Base-by-base conservation (phyloP, 2,888 invertebrate species). In the Epistrophe grossulariae region DNA sequence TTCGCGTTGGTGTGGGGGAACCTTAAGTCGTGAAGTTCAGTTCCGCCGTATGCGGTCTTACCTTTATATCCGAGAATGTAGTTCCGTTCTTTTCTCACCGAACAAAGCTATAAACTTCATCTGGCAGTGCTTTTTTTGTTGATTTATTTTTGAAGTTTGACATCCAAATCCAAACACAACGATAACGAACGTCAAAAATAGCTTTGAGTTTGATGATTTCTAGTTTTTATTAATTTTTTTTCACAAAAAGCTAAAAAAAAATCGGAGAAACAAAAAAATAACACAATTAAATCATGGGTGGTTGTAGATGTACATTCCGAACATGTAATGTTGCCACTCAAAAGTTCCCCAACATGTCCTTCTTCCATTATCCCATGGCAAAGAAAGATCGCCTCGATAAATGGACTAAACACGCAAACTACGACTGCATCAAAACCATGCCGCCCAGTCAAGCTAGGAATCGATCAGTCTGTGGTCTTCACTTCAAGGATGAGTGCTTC, bases 281-380 rank as follows among this genome's bases (percentile, higher is more conserved):
- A 60, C 19, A 1, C 13, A 48, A 17, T 17, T 5, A 7, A 35
- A 89, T 50, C 70, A 94, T 94, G 94, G 94, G 94, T 50, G 94
- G 94, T 4, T 93, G 94, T 82, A 93, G 94, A 19, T 94, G 94
- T 88, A 91, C 93, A 35, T 94, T 94, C 85, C 93, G 94, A 79
- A 91, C 92, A 52, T 94, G 94, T 77, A 88, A 90, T 64, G 94
- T 94, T 19, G 92, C 92, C 6, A 93, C 93, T 0, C 90, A 92
- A 60, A 92, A 92, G 8, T 88, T 89, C 71, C 91, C 91, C 0
- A 89, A 89, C 13, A 91, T 91, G 91, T 94, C 94, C 88, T 94
- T 94, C 81, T 94, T 94, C 77, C 94, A 94, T 85, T 94, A 93
- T 82, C 94, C 94, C 0, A 90, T 93, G 0, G 93, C 90, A 9